Evolutionary conservation across 2,797 vertebrate species (phyloP).

Genomic region (Thunnus albacares): DNA sequence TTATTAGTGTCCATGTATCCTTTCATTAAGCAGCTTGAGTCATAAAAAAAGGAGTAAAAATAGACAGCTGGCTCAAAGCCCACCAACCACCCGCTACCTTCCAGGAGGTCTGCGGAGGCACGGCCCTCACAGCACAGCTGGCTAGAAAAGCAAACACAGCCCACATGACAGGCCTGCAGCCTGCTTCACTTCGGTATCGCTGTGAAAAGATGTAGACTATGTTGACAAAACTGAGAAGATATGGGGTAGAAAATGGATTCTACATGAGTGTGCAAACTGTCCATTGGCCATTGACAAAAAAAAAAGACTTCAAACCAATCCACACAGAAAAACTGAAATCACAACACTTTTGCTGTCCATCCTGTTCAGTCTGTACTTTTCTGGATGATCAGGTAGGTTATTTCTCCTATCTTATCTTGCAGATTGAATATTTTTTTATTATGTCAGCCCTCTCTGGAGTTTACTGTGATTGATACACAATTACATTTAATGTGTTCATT

Average conservation of each 20-base stretch:
- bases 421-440: neutral
- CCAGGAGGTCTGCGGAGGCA: slow-evolving; percentile 70
- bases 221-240: slow-evolving; percentile 25
- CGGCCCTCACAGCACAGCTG: slow-evolving; percentile 71
- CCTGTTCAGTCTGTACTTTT: too few relatives aligned
- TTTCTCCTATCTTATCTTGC: neutral
- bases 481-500: neutral
- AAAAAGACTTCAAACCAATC: too few relatives aligned
- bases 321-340: too few relatives aligned
- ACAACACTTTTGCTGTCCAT: too few relatives aligned
- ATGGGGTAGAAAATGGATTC: neutral
- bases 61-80: slow-evolving; percentile 57
- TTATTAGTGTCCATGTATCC: slow-evolving; percentile 45
- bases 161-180: slow-evolving; percentile 54
- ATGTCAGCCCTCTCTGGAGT: neutral
- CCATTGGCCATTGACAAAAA: too few relatives aligned
- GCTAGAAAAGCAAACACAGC: slow-evolving; percentile 63
- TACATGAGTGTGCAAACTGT: slow-evolving; percentile 1
- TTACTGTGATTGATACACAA: neutral
- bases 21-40: slow-evolving; percentile 67
- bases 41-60: slow-evolving; percentile 68
- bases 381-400: neutral
- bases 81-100: slow-evolving; percentile 65
- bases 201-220: slow-evolving; percentile 29
- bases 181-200: slow-evolving; percentile 31